Evolutionary conservation across 2,888 invertebrate genomes (phyloP).

Genomic region (Eristalis arbustorum): DNA sequence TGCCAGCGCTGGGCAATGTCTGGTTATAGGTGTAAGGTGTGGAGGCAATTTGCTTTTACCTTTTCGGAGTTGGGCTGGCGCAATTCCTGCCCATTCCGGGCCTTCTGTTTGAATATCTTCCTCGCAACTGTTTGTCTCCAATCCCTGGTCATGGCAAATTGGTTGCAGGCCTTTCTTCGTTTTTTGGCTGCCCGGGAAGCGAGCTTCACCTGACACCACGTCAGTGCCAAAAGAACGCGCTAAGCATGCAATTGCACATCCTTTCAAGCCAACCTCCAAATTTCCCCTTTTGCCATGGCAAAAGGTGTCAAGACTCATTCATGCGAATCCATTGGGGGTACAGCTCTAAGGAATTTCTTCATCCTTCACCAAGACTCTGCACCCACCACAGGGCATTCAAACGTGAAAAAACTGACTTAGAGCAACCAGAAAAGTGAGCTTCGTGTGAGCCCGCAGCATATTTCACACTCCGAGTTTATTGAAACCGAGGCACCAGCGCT

Average conservation of each 20-base stretch:
- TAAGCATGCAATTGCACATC: neutral
- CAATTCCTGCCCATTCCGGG: too few relatives aligned
- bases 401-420: neutral
- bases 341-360: neutral
- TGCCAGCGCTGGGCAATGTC: too few relatives aligned
- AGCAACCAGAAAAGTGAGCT: neutral
- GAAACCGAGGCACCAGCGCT: neutral
- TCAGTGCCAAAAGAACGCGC: neutral
- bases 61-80: too few relatives aligned
- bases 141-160: too few relatives aligned
- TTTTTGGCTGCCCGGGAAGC: too few relatives aligned
- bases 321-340: neutral
- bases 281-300: neutral
- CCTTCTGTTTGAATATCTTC: too few relatives aligned
- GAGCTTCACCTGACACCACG: neutral
- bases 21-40: too few relatives aligned
- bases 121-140: too few relatives aligned
- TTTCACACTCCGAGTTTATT: neutral
- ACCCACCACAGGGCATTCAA: neutral
- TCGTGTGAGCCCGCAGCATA: neutral
- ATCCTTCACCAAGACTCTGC: neutral
- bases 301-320: neutral
- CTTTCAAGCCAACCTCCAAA: neutral
- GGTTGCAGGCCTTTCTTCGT: too few relatives aligned
- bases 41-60: too few relatives aligned